Base-by-base conservation (phyloP, 23 tunicate species). In the Clavelina lepadiformis region DNA sequence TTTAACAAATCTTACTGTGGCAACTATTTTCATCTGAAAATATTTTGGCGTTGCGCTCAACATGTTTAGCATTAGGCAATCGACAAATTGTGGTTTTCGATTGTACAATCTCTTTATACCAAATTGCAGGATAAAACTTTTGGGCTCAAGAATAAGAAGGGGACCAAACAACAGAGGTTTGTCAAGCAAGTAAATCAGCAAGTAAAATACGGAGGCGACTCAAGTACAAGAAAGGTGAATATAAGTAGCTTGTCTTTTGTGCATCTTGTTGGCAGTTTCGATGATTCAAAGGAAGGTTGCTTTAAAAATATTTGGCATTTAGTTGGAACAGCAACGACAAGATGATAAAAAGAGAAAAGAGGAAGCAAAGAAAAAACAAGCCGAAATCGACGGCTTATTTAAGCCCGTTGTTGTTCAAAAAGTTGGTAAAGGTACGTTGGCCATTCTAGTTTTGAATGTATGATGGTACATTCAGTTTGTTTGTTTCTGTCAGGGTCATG, bases 131-230 rank as follows among this genome's bases (percentile, higher is more conserved):
- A 94, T 34, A 94, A 94, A 71, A 94, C 99, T 0, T 94, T 94
- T 86, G 99, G 99, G 20, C 64, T 94, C 46, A 94, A 94, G 47
- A 94, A 94, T 71, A 94, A 86, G 62, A 94, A 94, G 71, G 99
- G 99, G 23, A 34, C 31, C 56, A 94, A 94, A 66, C 99, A 94
- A 64, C 99, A 94, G 74, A 86, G 76, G 78, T 93, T 73, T 72
- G 89, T 93, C 8, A 85, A 93, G 65, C 79, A 93, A 21, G 89
- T 93, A 27, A 69, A 84, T 33, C 94, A 94, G 35, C 99, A 94
- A 64, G 99, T 94, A 13, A 80, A 71, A 45, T 51, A 22, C 13
- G 91, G 82, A 19, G 93, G 93, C 2, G 82, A 81, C 36, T 75
- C 89, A 3, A 61, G 69, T 35, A 75, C 88, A 37, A 89, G 79